These are phyloP conservation scores for Corythaeola cristata DNA, from an alignment of 2,113 vertebrate genomes.

Conservation along the genomic window DNA sequence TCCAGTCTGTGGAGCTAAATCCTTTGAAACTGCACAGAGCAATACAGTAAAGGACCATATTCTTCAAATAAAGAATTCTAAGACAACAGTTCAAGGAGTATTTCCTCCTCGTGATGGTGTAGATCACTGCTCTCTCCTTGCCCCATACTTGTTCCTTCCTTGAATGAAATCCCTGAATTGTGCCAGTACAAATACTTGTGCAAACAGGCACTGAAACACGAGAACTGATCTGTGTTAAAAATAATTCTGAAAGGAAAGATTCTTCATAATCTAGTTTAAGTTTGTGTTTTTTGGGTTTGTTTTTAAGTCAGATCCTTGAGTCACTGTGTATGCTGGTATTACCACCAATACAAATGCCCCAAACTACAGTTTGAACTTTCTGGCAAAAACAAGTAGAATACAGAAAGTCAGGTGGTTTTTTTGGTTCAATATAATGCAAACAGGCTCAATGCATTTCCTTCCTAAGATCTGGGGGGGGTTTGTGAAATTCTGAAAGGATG, in stretches of 20 bases:
- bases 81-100: neutral
- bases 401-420: neutral
- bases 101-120: neutral
- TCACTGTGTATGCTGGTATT: neutral
- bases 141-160: neutral
- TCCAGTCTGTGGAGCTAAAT: neutral
- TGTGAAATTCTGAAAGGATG: neutral
- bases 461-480: neutral
- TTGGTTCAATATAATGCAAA: neutral
- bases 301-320: neutral
- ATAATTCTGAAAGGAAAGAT: neutral
- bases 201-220: neutral
- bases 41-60: neutral
- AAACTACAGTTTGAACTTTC: neutral
- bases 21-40: neutral
- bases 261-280: neutral
- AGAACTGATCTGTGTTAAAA: neutral
- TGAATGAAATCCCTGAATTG: neutral
- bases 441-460: neutral
- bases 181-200: neutral
- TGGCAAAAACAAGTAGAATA: neutral
- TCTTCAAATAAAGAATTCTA: neutral
- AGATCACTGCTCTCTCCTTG: neutral
- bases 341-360: neutral
- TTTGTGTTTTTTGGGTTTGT: neutral